phyloP scores from a whole-genome alignment of 2,797 vertebrate genomes.

The Chelon labrosus region DNA sequence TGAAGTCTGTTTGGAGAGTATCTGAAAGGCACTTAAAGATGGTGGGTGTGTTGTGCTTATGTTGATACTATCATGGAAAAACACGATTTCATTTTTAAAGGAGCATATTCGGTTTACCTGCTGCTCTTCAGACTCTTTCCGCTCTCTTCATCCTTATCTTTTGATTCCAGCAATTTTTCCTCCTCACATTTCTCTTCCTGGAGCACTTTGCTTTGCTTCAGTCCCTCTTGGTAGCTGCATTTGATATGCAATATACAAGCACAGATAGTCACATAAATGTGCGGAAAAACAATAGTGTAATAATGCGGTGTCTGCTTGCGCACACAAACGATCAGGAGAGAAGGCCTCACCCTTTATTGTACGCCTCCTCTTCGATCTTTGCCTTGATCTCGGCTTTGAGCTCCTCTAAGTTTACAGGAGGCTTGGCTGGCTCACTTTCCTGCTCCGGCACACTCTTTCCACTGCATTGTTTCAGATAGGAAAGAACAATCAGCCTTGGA shows the following conservation, averaged over 20 bases:
- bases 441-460: slow-evolving; percentile 88
- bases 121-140: slow-evolving; percentile 75
- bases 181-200: slow-evolving; percentile 80
- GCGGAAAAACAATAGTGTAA: slow-evolving; percentile 19
- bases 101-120: slow-evolving; percentile 72
- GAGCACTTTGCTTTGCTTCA: slow-evolving; percentile 80
- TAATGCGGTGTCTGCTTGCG: slow-evolving; percentile 7
- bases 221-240: slow-evolving; percentile 83
- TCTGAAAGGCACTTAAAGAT: background rate
- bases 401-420: slow-evolving; percentile 86
- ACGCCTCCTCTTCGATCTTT: slow-evolving; percentile 94
- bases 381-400: slow-evolving; percentile 90
- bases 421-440: slow-evolving; percentile 85
- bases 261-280: background rate
- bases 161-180: slow-evolving; percentile 70
- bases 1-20: background rate
- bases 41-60: background rate
- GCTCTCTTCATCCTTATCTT: slow-evolving; percentile 77
- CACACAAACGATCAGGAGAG: slow-evolving; percentile 12
- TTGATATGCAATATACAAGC: slow-evolving; percentile 14
- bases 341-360: slow-evolving; percentile 88
- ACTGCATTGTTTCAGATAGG: slow-evolving; percentile 86
- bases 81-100: background rate
- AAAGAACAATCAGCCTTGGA: slow-evolving; percentile 75
- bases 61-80: background rate